phyloP scores from a whole-genome alignment of 2,888 invertebrate species.

The Rhingia rostrata region DNA sequence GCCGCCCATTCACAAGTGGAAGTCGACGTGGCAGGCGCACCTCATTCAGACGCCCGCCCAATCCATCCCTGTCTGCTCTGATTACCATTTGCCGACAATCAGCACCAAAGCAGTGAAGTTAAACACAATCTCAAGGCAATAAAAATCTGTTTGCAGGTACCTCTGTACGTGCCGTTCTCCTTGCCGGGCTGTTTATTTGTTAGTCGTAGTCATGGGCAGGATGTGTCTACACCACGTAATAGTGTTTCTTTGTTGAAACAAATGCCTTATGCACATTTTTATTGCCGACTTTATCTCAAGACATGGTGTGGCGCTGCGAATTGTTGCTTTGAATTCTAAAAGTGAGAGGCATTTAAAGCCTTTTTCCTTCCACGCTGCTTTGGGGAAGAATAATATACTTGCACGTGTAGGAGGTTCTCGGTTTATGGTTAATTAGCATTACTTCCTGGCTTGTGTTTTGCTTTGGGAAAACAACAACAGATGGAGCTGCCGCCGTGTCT shows the following conservation, averaged over 20 bases:
- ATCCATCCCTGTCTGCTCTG: background rate
- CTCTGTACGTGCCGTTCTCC: conserved; percentile 21
- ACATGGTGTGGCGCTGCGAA: background rate
- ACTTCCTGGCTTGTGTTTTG: conserved; percentile 11
- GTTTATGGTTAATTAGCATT: conserved; percentile 40
- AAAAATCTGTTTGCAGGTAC: conserved; percentile 50
- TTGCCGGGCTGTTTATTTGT: background rate
- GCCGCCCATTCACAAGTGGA: background rate
- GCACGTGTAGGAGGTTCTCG: conserved; percentile 10
- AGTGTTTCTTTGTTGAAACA: conserved; percentile 26
- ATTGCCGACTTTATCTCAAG: conserved; percentile 16
- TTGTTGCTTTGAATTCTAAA: conserved; percentile 25
- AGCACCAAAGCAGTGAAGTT: conserved; percentile 23
- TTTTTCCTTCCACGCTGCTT: background rate
- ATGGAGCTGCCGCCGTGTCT: background rate
- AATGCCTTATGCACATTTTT: conserved; percentile 19
- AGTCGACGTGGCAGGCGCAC: background rate
- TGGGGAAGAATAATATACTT: conserved; percentile 4
- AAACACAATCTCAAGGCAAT: conserved; percentile 37
- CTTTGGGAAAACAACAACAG: background rate
- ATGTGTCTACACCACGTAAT: background rate
- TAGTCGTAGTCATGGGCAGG: background rate
- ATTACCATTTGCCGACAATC: conserved; percentile 14
- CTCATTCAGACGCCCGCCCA: background rate
- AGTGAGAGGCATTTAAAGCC: conserved; percentile 4